Evolutionary conservation across 2,888 invertebrate species (phyloP), one percentile per base, ranked within the genome.

Genomic region (Leptinotarsa tumamoca): DNA sequence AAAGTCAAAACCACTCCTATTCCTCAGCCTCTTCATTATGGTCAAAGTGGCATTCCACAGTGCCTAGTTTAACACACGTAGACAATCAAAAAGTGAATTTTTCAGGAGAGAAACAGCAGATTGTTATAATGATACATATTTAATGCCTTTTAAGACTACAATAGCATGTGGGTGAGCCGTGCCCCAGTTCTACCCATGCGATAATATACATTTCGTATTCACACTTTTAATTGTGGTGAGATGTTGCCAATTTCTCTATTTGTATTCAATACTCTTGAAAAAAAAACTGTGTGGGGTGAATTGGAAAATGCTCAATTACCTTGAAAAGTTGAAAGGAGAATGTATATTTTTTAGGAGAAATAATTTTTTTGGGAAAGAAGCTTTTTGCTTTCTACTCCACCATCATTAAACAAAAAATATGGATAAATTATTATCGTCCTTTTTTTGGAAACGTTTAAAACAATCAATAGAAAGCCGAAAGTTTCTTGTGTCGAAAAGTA

Each of bases 71-170:
- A 61, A 58, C 63, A 70, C 23, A 14, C 49, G 54, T 49, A 49
- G 21, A 70, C 58, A 21, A 70, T 70, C 70, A 70, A 70, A 23
- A 43, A 70, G 70, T 70, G 49, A 70, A 17, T 70, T 70, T 70
- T 70, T 70, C 33, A n/a, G 43, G 10, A 49, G 69, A 49, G 69
- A 58, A 70, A 70, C 56, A 33, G 43, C 69, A 72, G 71, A 75
- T 75, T 63, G 73, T 73, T 68, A 73, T 76, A 73, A 74, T 56
- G 71, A 72, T 74, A 74, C 74, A 74, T 76, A 74, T 73, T 76
- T 74, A 78, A 76, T 72, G 72, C 54, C 76, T 76, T 74, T 74
- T 78, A 74, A 76, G 71, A 75, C 56, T 71, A 79, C 79, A 79
- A 79, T 77, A 73, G 72, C 70, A 67, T 66, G 79, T 77, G 67